These are phyloP conservation scores for Mus musculus DNA, from an alignment of 2,113 vertebrate genomes.

Conservation along the genomic window GRCm39 chr16:27453501-27454000, in stretches of 20 bases:
- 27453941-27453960: constrained; percentile 13
- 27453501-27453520: not conserved
- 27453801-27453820: not conserved
- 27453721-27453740: not conserved
- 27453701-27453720: not conserved
- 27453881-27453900: not conserved
- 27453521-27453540: not conserved
- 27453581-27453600: not conserved
- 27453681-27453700: not conserved
- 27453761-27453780: not conserved
- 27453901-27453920: not conserved
- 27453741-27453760: not conserved
- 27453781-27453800: not conserved
- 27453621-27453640: not conserved
- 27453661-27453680: not conserved
- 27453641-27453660: not conserved
- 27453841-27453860: not conserved
- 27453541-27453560: not conserved
- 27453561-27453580: not conserved
- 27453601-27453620: not conserved
- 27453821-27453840: not conserved
- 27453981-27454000: constrained; percentile 7
- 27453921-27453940: not conserved
- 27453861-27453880: not conserved
- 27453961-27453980: not conserved